Base-by-base conservation (phyloP, 1,140 invertebrate species). In the Aphaenogaster rudis region DNA sequence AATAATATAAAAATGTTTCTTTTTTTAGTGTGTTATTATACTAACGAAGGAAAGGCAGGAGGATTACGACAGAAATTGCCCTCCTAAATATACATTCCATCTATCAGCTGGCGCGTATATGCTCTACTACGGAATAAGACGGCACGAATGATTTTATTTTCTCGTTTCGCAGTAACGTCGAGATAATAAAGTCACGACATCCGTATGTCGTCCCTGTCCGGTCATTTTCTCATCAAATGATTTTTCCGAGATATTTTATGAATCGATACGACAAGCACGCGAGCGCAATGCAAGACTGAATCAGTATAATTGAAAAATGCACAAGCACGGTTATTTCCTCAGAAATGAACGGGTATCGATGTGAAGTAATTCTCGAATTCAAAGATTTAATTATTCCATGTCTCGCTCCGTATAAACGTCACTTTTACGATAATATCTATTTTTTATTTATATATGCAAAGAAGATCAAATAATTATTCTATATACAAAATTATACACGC, bases 151-250 rank as follows among this genome's bases (percentile, higher is more conserved):
- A 89, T 88, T 88, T 79, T 61, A 36, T 77, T 79, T 77, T 63
- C 45, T 84, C 69, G 54, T 84, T 61, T 74, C 54, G 42, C 13
- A 17, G 45, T 57, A 85, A 79, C 76, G 13, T 64, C 21, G 42
- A 57, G 84, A 45, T 89, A 88, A 89, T 86, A 61, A 89, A 89
- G 74, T 86, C 87, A 72, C 71, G 82, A 63, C 81, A 57, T 79
- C 54, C 76, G 66, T 61, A 21, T 79, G 67, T 88, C 87, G 84
- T 88, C 36, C 39, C 52, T 63, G 42, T 54, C 57, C 64, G 52
- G 69, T 85, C 28, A 85, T 66, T 57, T 33, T 76, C 67, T 72
- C 57, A 78, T 50, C 42, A 59, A 67, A 50, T 59, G 28, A 69
- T 79, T 57, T 66, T 89, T 79, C 50, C 80, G 50, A 15, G 33